Conservation (phyloP, 2,113 vertebrate species). For the Axis porcinus region DNA sequence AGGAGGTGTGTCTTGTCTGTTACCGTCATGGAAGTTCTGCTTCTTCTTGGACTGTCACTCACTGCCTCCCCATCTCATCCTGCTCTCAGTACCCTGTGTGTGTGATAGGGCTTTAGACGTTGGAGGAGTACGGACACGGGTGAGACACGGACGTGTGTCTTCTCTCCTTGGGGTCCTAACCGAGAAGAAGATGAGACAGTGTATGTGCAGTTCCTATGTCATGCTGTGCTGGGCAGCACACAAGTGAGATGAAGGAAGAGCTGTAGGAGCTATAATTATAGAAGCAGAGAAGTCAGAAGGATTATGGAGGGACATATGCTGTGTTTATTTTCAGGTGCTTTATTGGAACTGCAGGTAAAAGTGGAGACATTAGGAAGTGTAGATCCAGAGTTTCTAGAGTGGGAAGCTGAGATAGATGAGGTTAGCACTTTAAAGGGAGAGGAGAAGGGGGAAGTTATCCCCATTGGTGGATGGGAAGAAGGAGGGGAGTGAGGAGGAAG, state of each 20-base stretch:
- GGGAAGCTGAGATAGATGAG: neutral
- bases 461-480: neutral
- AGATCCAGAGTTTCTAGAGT: neutral
- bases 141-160: neutral
- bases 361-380: neutral
- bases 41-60: neutral
- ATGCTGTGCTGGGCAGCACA: neutral
- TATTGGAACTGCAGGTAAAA: neutral
- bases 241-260: neutral
- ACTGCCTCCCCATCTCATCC: neutral
- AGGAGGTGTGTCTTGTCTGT: neutral
- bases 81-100: neutral
- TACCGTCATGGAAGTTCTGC: neutral
- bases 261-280: neutral
- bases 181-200: too few relatives aligned
- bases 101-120: neutral
- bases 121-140: neutral
- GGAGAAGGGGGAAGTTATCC: neutral
- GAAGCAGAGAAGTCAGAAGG: neutral
- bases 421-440: neutral
- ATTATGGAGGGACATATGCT: neutral
- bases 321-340: neutral
- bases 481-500: neutral
- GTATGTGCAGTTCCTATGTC: accelerated
- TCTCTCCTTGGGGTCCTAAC: neutral